phyloP scores from a whole-genome alignment of 2,888 invertebrate species.

The Plusia festucae region DNA sequence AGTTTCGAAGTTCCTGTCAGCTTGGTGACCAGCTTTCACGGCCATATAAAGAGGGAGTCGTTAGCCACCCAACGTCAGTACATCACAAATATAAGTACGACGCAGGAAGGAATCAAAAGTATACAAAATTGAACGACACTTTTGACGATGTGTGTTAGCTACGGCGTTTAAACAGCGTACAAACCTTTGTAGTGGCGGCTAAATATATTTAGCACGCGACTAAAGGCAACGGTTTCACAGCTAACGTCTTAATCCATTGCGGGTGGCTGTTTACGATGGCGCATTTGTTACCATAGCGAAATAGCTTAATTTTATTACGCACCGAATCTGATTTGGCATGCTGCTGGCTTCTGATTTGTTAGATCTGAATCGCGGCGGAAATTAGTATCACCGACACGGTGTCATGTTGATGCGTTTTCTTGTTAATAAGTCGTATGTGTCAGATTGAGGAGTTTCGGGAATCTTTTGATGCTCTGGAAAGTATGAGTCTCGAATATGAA shows the following conservation, averaged over 20 bases:
- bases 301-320: slow-evolving; percentile 51
- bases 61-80: slow-evolving; percentile 9
- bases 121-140: slow-evolving; percentile 57
- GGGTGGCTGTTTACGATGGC: slow-evolving; percentile 53
- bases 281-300: slow-evolving; percentile 48
- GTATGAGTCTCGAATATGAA: not conserved
- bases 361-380: slow-evolving; percentile 48
- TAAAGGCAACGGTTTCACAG: slow-evolving; percentile 58
- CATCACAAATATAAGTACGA: slow-evolving; percentile 33
- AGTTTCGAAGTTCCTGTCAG: slow-evolving; percentile 3
- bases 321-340: slow-evolving; percentile 42
- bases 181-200: slow-evolving; percentile 66
- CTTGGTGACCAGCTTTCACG: not conserved
- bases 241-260: slow-evolving; percentile 77
- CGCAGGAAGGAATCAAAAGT: slow-evolving; percentile 68
- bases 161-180: slow-evolving; percentile 65
- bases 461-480: not conserved
- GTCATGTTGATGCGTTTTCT: slow-evolving; percentile 15
- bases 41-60: slow-evolving; percentile 5
- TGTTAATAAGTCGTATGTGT: slow-evolving; percentile 7
- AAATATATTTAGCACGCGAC: slow-evolving; percentile 73
- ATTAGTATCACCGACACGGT: slow-evolving; percentile 16
- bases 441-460: slow-evolving; percentile 1
- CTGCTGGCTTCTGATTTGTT: slow-evolving; percentile 34
- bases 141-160: slow-evolving; percentile 59